Percentiles rank a stretch among this genome's conserved stretches.
Evolutionary conservation across 64 coral and sea anemone genomes (phyloP).

Genomic region (Stylophora pistillata): DNA sequence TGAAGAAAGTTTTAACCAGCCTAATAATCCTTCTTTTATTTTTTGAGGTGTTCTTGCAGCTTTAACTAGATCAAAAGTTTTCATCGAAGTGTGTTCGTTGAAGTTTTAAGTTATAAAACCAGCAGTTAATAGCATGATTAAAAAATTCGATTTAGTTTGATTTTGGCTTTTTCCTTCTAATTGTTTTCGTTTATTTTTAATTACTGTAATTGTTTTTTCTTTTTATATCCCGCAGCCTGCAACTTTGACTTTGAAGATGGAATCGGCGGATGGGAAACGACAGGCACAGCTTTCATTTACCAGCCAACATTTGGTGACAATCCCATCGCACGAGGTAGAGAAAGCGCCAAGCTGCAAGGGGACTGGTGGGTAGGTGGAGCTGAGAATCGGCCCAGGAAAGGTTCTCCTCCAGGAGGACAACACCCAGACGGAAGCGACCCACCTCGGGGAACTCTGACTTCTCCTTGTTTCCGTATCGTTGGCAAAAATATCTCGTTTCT

Average conservation of each 20-base stretch:
- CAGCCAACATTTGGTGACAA: conserved; percentile 47
- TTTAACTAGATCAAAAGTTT: too few species aligned
- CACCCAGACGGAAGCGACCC: conserved; percentile 7
- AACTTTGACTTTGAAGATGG: conserved; percentile 39
- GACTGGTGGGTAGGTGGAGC: conserved; percentile 13
- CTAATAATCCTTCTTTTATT: too few species aligned
- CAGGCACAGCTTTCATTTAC: conserved; percentile 21
- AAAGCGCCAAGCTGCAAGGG: conserved; percentile 6
- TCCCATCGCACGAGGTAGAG: not conserved
- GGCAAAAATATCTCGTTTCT: conserved; percentile 47
- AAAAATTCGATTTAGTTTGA: too few species aligned
- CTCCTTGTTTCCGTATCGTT: conserved; percentile 24
- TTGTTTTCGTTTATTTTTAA: too few species aligned
- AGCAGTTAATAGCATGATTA: too few species aligned
- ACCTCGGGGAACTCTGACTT: conserved; percentile 39
- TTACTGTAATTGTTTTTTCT: too few species aligned
- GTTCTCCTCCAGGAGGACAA: not conserved
- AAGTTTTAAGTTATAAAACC: too few species aligned
- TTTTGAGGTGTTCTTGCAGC: too few species aligned
- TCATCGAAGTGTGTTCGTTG: too few species aligned
- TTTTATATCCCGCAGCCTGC: not conserved
- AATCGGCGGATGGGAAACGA: conserved; percentile 11
- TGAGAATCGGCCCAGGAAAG: conserved; percentile 22
- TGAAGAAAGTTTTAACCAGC: too few species aligned
- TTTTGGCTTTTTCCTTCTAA: too few species aligned